A percentile compares a stretch with the other conserved stretches of the same genome.
Conservation (phyloP, 2,797 vertebrate genomes). For the Syngnathus acus region DNA sequence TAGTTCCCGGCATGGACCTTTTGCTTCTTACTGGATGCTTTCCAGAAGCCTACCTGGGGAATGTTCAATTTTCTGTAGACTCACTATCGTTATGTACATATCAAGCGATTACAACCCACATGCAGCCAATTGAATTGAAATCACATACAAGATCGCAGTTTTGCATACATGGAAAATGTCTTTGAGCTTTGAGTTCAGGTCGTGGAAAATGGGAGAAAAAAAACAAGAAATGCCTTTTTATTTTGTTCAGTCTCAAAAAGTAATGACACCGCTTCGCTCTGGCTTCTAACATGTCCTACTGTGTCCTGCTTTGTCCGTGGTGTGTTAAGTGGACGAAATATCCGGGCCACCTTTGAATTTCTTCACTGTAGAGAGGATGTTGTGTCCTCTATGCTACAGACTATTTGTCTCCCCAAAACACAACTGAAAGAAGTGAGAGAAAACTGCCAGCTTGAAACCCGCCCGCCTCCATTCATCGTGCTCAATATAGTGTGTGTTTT, state of each 20-base stretch:
- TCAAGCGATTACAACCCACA: background rate
- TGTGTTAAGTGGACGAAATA: constrained; percentile 4
- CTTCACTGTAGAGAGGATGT: constrained; percentile 8
- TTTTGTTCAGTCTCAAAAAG: background rate
- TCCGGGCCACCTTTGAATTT: background rate
- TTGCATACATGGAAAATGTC: background rate
- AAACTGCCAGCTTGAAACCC: background rate
- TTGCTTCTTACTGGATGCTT: background rate
- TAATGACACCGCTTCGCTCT: background rate
- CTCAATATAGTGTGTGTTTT: background rate
- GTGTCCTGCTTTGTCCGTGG: background rate
- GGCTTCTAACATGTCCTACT: background rate
- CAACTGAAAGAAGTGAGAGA: constrained; percentile 2
- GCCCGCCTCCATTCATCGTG: background rate
- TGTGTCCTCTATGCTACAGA: constrained; percentile 4
- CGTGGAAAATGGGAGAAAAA: background rate
- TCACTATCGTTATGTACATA: background rate
- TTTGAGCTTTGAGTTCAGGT: background rate
- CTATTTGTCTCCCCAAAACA: constrained; percentile 9
- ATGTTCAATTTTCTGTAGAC: background rate
- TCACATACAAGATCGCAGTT: no score
- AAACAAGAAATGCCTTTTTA: background rate
- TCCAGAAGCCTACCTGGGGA: background rate
- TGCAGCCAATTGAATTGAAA: no score
- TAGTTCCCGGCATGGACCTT: background rate